These are phyloP conservation scores for Adelosebastes latens DNA, from an alignment of 2,797 vertebrate species.

Conservation along the genomic window DNA sequence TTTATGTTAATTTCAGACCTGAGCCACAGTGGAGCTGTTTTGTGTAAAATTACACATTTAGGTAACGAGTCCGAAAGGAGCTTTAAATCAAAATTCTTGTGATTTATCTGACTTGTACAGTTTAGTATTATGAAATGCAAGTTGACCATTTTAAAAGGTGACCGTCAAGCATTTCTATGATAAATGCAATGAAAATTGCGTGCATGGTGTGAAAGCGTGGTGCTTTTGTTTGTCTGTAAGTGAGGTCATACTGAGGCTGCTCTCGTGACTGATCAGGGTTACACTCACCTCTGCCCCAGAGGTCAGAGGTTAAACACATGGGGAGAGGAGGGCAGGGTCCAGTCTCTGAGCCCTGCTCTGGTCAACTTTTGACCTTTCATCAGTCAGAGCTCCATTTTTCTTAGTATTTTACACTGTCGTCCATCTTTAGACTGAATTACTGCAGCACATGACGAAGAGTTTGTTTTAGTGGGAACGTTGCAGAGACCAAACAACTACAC, in stretches of 20 bases:
- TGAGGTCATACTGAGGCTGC: constrained; percentile 45
- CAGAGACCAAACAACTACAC: not conserved
- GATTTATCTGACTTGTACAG: not conserved
- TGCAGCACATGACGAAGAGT: not conserved
- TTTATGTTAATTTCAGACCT: not conserved
- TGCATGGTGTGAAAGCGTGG: constrained; percentile 1
- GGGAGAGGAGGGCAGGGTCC: constrained; percentile 10
- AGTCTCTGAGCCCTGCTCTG: not conserved
- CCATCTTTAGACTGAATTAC: not conserved
- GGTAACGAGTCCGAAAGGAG: not conserved
- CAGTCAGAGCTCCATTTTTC: not conserved
- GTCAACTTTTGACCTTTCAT: constrained; percentile 27
- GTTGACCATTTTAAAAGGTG: not conserved
- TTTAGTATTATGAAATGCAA: not conserved
- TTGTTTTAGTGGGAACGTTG: not conserved
- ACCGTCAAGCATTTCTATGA: too few relatives aligned
- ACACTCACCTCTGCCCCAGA: constrained; percentile 48
- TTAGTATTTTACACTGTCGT: not conserved
- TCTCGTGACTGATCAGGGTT: constrained; percentile 44
- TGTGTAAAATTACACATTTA: not conserved
- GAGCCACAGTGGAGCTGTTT: not conserved
- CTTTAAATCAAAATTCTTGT: not conserved
- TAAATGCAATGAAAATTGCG: not conserved
- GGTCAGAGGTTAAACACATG: constrained; percentile 63
- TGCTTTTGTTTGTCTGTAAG: not conserved